phyloP scores from a whole-genome alignment of 2,888 invertebrate genomes.

The Drosophila gaucha region DNA sequence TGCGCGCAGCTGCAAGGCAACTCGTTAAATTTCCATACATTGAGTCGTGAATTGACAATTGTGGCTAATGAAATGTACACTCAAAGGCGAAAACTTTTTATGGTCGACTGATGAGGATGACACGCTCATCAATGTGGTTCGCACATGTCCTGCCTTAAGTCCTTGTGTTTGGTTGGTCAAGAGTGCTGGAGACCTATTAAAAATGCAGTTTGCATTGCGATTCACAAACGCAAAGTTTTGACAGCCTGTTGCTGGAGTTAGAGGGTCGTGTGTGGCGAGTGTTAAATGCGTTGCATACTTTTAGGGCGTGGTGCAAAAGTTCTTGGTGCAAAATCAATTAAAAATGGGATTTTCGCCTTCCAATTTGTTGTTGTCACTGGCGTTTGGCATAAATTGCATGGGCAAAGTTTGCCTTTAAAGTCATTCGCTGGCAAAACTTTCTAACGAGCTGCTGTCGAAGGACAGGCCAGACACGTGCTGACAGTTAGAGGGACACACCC shows the following conservation, averaged over 20 bases:
- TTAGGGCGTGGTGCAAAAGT: conserved; percentile 17
- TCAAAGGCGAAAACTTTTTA: conserved; percentile 22
- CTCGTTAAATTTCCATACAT: conserved; percentile 30
- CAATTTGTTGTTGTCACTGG: conserved; percentile 47
- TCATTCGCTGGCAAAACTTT: conserved; percentile 41
- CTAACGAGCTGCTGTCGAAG: conserved; percentile 49
- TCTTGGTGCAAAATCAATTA: conserved; percentile 54
- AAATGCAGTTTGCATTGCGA: conserved; percentile 27
- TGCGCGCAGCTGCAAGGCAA: conserved; percentile 8
- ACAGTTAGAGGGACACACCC: conserved; percentile 33
- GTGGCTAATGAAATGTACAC: conserved; percentile 31
- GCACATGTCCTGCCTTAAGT: conserved; percentile 11
- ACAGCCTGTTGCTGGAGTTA: conserved; percentile 21
- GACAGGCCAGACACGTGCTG: conserved; percentile 36
- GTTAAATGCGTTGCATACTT: conserved; percentile 48
- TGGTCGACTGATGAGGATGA: conserved; percentile 5
- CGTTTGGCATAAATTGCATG: conserved; percentile 40
- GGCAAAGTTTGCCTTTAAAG: conserved; percentile 47
- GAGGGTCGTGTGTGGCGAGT: not conserved
- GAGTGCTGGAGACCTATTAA: conserved; percentile 28
- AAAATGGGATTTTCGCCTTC: conserved; percentile 48
- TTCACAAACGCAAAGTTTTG: conserved; percentile 10
- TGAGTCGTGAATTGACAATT: conserved; percentile 38
- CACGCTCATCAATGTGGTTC: not conserved
- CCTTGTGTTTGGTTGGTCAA: conserved; percentile 18